Evolutionary conservation across 1,140 invertebrate genomes (phyloP), one percentile per base, ranked within the genome.

Genomic region (Thereuonema tuberculata): DNA sequence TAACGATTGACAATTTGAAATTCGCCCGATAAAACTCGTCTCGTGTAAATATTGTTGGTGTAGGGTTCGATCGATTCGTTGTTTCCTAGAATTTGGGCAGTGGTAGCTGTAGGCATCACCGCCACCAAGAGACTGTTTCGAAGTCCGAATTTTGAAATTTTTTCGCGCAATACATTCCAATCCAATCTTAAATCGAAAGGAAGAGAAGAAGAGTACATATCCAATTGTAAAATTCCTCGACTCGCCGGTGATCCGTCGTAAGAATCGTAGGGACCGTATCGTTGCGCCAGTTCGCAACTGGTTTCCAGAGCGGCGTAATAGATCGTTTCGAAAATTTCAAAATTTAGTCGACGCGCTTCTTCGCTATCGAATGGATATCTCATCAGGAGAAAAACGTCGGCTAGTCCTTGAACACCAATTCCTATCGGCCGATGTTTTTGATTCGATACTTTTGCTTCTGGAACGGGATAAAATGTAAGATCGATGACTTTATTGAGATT

Each of bases 401-500:
- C 56, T 37, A 57, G 31, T 3, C 56, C 56, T 46, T 57, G 56
- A 3, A 57, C 31, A 5, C 56, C 56, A 26, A 57, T 46, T 37
- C 56, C 37, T 3, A 57, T 57, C 3, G 56, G 31, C 21, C 56
- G 5, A 23, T 57, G 28, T 15, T 23, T 29, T 21, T 27, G 5
- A 29, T 55, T 55, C 15, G 53, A 55, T 9, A 14, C 21, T 24
- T 24, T 50, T 5, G 48, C 88, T 77, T 98, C 90, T 25, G 82
- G 81, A 20, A 99, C 78, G 1, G 97, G 96, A 74, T 99, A 99
- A 71, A 81, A 95, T 74, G 98, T 99, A 2, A 96, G 80, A 69
- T 99, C 94, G 60, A 99, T 99, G 31, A 99, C 89, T 77, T 91
- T 96, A 74, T 99, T 98, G 43, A 99, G 76, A 76, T 99, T 99